Evolutionary conservation across 2,888 invertebrate species (phyloP), one percentile per base, ranked within the genome.

Genomic region (Monopis laevigella): DNA sequence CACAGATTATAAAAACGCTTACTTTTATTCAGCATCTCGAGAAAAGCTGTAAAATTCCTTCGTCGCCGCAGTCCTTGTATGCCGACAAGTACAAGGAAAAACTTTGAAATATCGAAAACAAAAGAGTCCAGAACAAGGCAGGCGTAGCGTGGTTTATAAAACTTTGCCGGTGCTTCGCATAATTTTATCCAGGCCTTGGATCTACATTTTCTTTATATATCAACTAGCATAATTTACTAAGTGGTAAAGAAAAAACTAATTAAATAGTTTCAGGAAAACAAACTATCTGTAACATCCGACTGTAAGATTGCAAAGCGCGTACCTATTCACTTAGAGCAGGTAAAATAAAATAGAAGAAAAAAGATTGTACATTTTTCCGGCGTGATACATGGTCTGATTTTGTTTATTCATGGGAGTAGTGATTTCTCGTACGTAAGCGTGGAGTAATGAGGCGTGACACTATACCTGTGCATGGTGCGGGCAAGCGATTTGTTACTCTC

Each of bases 371-470:
- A n/a, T n/a, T 32, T 17, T 32, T 17, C 10, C 32, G 17, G 10
- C 19, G 21, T 36, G 36, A 36, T 36, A 21, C 16, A 36, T 36
- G 13, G 36, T 12, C 36, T 36, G 36, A 56, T 61, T 56, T 62
- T 65, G 63, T 65, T 63, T 64, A 62, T 70, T 64, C 59, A 64
- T 60, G 56, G 57, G 48, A 29, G 14, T 39, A 39, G 63, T 71
- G 68, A 72, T 74, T 71, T 59, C 56, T 58, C 51, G 55, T 62
- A 65, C 62, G 62, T 67, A 64, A 65, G 65, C 61, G 61, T 55
- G 53, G 54, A 58, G 66, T 70, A 73, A 71, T 71, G 68, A 69
- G 61, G 58, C 66, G 61, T 66, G 61, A 64, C 65, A 62, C 59
- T 67, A n/a, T n/a, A 71, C 72, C 70, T 72, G 68, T 56, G 59